Base-by-base conservation (phyloP, 2,888 invertebrate genomes). In the Nephrotoma appendiculata region DNA sequence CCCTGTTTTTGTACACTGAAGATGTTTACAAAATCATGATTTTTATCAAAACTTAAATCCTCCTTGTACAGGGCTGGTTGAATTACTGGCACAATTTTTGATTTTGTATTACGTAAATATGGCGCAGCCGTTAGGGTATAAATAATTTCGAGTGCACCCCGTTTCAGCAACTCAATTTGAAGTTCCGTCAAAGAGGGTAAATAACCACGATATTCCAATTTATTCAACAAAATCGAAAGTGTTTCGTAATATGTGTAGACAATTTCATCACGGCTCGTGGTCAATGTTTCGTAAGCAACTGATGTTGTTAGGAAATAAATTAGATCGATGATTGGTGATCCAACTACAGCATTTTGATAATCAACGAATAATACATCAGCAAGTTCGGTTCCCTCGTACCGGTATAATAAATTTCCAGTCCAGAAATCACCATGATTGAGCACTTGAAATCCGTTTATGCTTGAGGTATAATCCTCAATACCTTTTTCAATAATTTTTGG, bases 361-460 rank as follows among this genome's bases (percentile, higher is more conserved):
- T 88, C 88, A 7, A 87, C 87, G 84, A 88, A 88, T 6, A 88
- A 15, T 1, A 84, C 87, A 52, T 88, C 88, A 19, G 86, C 83
- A 0, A 87, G 57, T 43, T 87, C 87, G 31, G 85, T 87, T 15
- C 86, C 86, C 1, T 86, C 71, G 83, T 87, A 88, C 44, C 86
- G 87, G 15, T 86, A 88, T n/a, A 88, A 45, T 71, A 88, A 87
- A 31, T 88, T 88, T 6, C 86, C 86, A 1, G 88, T 88, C 86
- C 86, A 88, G 85, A 88, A 88, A 41, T 88, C 87, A 31, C 88
- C 88, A 86, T 88, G 88, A 85, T 88, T 88, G 44, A 88, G 86
- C 0, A 87, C 87, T 31, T 86, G 86, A 31, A 88, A 88, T n/a
- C 87, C 87, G 11, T 87, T 86, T 31, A 88, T 86, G 11, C 84